phyloP scores from a whole-genome alignment of 2,113 vertebrate genomes.

The Scophthalmus maximus region DNA sequence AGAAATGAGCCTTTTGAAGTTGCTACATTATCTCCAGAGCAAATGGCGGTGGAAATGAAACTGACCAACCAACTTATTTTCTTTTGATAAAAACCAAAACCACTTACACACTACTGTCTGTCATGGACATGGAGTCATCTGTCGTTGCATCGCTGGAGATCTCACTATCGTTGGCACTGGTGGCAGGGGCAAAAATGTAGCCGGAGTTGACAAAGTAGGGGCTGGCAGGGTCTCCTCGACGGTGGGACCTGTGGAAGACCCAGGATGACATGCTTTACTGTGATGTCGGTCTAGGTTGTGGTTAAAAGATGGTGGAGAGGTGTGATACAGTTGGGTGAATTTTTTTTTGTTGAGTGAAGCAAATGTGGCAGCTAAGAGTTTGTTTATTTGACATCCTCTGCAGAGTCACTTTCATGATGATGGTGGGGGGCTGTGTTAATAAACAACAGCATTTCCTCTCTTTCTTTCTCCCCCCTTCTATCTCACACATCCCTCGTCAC shows the following conservation, averaged over 20 bases:
- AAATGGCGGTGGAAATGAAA: background rate
- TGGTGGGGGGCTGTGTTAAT: constrained; percentile 54
- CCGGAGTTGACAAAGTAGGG: constrained; percentile 92
- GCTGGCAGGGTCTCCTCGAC: constrained; percentile 86
- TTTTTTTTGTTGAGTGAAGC: constrained; percentile 10
- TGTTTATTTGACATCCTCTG: constrained; percentile 30
- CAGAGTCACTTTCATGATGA: constrained; percentile 55
- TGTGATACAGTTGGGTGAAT: background rate
- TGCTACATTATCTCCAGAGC: constrained; percentile 21
- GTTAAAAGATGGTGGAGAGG: background rate
- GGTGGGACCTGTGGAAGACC: constrained; percentile 84
- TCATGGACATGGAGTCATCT: constrained; percentile 96
- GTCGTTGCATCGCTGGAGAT: constrained; percentile 95
- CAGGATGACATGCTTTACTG: constrained; percentile 2
- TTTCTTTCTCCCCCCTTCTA: constrained; percentile 49
- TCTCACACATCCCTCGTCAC: constrained; percentile 8
- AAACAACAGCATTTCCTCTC: constrained; percentile 51
- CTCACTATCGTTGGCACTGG: constrained; percentile 96
- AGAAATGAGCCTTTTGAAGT: constrained; percentile 38
- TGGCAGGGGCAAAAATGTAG: constrained; percentile 92
- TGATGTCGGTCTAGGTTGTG: background rate
- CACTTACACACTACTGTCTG: constrained; percentile 97
- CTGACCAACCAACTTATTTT: background rate
- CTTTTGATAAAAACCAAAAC: background rate
- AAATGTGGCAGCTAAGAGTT: constrained; percentile 13